Conservation (phyloP, 2,113 vertebrate species). For the Elanoides forficatus region DNA sequence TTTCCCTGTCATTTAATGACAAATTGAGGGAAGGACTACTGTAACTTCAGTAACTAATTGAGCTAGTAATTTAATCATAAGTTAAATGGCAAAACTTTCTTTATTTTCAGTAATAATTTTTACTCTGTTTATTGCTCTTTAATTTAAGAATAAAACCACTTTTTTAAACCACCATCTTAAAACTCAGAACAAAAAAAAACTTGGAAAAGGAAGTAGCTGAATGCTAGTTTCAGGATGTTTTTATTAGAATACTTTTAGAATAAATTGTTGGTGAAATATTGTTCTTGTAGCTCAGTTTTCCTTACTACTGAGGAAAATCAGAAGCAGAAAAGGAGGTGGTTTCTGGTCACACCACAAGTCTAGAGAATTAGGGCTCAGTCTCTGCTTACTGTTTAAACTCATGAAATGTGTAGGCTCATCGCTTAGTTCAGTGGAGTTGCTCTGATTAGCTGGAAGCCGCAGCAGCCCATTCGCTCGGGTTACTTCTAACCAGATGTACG, state of each 20-base stretch:
- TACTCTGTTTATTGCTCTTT: neutral
- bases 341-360: conserved; percentile 50
- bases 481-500: neutral
- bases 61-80: neutral
- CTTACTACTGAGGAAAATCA: conserved; percentile 56
- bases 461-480: neutral
- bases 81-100: neutral
- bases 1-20: neutral
- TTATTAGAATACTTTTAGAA: conserved; percentile 53
- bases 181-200: neutral
- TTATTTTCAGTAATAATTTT: neutral
- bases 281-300: conserved; percentile 54
- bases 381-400: neutral
- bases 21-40: neutral
- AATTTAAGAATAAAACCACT: neutral
- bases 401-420: neutral
- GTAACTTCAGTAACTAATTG: neutral
- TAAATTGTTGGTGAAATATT: conserved; percentile 56
- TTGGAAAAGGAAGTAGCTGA: neutral
- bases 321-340: conserved; percentile 60
- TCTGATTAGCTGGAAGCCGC: neutral
- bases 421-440: neutral
- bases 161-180: neutral
- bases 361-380: neutral
- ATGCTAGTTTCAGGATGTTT: conserved; percentile 40